Conservation (phyloP, 2,888 invertebrate species). For the Pristionchus exspectatus region DNA sequence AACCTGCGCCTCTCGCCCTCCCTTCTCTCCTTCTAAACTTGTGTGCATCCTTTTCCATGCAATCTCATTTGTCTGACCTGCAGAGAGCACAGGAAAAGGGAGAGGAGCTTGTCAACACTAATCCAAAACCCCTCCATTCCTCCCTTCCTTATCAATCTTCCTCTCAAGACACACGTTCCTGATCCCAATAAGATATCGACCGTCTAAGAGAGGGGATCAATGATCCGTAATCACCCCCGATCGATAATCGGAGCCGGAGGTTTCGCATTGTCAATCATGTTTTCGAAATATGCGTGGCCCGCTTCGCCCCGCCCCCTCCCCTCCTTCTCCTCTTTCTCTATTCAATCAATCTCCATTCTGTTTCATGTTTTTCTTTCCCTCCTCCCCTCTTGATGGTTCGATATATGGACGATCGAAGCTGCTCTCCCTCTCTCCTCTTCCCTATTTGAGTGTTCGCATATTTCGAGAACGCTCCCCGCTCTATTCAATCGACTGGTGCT, state of each 20-base stretch:
- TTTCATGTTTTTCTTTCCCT: slow-evolving; percentile 34
- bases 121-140: not conserved
- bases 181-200: not conserved
- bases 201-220: not conserved
- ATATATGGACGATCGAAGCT: not conserved
- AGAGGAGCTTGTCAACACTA: too few species aligned
- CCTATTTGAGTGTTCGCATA: slow-evolving; percentile 9
- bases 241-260: not conserved
- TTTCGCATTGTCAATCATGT: not conserved
- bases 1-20: not conserved
- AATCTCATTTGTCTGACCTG: too few species aligned
- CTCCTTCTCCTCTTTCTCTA: not conserved
- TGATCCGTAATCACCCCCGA: not conserved
- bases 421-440: not conserved
- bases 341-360: slow-evolving; percentile 43
- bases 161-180: not conserved
- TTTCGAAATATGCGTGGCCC: slow-evolving; percentile 3
- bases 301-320: not conserved
- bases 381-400: not conserved
- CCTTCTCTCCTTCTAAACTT: not conserved
- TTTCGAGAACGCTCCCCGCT: not conserved
- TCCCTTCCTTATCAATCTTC: slow-evolving; percentile 17
- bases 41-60: too few species aligned
- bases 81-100: too few species aligned
- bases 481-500: not conserved